Base-by-base conservation (phyloP, 2,113 vertebrate genomes). In the Oenanthe melanoleuca region DNA sequence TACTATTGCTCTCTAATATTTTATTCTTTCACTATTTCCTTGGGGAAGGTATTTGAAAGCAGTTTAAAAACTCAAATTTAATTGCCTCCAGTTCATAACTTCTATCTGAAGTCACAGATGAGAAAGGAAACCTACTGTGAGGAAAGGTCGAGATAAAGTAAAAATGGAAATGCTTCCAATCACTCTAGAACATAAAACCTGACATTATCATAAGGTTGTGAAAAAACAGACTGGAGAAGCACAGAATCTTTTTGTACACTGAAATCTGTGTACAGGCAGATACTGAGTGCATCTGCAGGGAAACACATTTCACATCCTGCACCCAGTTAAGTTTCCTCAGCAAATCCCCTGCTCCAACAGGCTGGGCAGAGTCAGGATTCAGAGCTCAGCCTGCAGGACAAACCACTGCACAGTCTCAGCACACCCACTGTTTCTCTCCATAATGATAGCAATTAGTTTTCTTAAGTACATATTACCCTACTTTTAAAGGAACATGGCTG, bases 391-490 rank as follows among this genome's bases (percentile, higher is more conserved):
- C 3, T 56, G 82, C 88, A 90, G 63, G 55, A 88, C 82, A 96
- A 92, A 55, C 33, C 67, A 37, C 60, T 71, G 16, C 6, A 38
- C 21, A 90, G 31, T 13, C 52, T 60, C 49, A 60, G 22, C 37
- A 49, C 49, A 28, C 38, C 33, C 42, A 59, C 24, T 50, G 10
- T 29, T 57, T 28, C 44, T 28, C 12, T 50, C 31, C 45, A 13
- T 47, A 65, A 75, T 5, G 18, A 65, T 1, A 84, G 64, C 64
- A 93, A 91, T 95, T 96, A 91, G 45, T 63, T 91, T 57, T 37
- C 42, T 86, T 89, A 75, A 86, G 86, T 88, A 94, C 81, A 23
- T 63, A 55, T 80, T 95, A 95, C 53, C 94, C 94, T 95, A 95
- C 87, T 95, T 96, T 81, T n/a, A 82, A 82, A 77, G 53, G 59